Conservation (phyloP, 2,113 vertebrate genomes). For the Heterochromis multidens region DNA sequence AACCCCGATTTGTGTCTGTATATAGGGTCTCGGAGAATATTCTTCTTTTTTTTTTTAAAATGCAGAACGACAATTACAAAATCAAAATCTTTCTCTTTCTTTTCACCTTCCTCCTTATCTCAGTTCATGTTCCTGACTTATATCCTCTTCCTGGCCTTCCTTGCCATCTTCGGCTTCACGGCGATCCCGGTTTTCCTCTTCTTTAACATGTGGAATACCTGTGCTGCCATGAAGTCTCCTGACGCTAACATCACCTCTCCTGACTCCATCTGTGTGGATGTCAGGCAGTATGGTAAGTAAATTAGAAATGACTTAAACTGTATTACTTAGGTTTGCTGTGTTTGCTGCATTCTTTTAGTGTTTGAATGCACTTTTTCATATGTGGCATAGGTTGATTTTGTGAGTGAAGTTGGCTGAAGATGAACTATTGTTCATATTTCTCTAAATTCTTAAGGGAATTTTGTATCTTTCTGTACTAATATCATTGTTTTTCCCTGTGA, state of each 20-base stretch:
- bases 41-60: not conserved
- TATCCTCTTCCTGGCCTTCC: slow-evolving; percentile 89
- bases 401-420: not conserved
- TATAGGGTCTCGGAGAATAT: not conserved
- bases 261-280: slow-evolving; percentile 95
- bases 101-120: not conserved
- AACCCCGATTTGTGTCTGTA: not conserved
- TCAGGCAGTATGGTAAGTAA: slow-evolving; percentile 91
- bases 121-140: slow-evolving; percentile 99
- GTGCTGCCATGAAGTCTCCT: slow-evolving; percentile 88
- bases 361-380: not conserved
- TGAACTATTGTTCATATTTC: not conserved
- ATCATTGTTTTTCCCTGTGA: not conserved
- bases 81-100: not conserved
- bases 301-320: not conserved
- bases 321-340: not conserved
- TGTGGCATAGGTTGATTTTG: not conserved
- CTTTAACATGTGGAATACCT: slow-evolving; percentile 96
- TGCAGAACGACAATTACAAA: not conserved
- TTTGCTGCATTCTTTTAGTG: not conserved
- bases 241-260: slow-evolving; percentile 86
- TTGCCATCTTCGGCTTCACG: slow-evolving; percentile 95
- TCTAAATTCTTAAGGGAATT: not conserved
- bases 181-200: slow-evolving; percentile 96
- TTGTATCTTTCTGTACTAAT: not conserved